Base-by-base conservation (phyloP, 2,797 vertebrate genomes). In the Gallinago stenura region DNA sequence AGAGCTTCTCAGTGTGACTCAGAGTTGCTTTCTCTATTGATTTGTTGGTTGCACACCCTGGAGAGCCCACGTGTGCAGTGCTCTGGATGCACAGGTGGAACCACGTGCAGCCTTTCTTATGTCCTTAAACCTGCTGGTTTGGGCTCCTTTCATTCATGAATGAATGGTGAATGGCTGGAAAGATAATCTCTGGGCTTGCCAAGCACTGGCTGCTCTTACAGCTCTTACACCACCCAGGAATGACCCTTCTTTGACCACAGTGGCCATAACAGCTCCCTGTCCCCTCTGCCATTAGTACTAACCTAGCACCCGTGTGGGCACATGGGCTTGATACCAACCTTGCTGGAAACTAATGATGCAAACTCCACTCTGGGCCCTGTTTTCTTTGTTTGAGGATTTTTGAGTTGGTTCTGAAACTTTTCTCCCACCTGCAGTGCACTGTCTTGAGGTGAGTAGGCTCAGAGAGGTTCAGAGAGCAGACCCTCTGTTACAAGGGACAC, bases 401-500 rank as follows among this genome's bases (percentile, higher is more conserved):
- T 96, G 96, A 95, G 83, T 95, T 96, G 94, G 66, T 94, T 96
- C 73, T 96, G 95, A 97, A 97, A 94, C 87, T 93, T 93, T 93
- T 91, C 84, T 96, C 92, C 95, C 50, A 54, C 57, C 72, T 96
- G 26, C 92, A 95, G 86, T 96, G 48, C 58, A 65, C 83, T 97
- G 71, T 75, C 93, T 90, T 88, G 89, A 97, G 97, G 93, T 97
- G 97, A 97, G 95, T 97, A 95, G 66, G 91, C 92, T 96, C 51
- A 92, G 89, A 87, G 89, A 69, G 48, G 20, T 83, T 97, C 45
- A 7, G n/a, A 56, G 77, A 92, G 86, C 93, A 94, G 75, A 70
- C 70, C 18, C 53, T 75, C 43, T 90, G 77, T 83, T 91, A 56
- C 15, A 76, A 77, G 66, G 80, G 85, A 45, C 70, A 95, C 84